Conservation (phyloP, 2,888 invertebrate genomes). For the Apoda limacodes region DNA sequence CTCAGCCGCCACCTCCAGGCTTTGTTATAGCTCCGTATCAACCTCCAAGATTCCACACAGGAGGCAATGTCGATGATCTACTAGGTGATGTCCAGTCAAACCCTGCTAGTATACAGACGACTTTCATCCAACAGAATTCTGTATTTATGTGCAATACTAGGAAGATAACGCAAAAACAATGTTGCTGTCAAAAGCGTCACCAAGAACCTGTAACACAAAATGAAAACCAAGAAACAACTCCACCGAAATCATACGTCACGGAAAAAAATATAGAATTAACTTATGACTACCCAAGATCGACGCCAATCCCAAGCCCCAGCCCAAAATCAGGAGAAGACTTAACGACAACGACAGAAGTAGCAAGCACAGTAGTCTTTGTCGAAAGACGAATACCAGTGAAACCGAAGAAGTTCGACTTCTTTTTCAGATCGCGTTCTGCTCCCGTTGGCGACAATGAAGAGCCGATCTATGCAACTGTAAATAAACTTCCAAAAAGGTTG, state of each 20-base stretch:
- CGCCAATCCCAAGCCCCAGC: conserved; percentile 43
- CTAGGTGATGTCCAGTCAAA: conserved; percentile 74
- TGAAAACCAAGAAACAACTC: conserved; percentile 27
- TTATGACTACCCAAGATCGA: conserved; percentile 60
- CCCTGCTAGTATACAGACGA: conserved; percentile 47
- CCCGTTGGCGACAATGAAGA: conserved; percentile 62
- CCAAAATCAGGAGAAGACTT: conserved; percentile 38
- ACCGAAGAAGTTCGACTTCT: conserved; percentile 59
- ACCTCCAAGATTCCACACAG: conserved; percentile 59
- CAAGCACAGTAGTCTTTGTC: conserved; percentile 63
- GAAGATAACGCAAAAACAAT: conserved; percentile 48
- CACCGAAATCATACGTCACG: conserved; percentile 53
- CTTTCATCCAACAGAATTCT: conserved; percentile 59
- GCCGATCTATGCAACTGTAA: conserved; percentile 64
- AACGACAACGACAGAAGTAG: conserved; percentile 63
- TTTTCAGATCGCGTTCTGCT: conserved; percentile 62
- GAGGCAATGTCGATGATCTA: conserved; percentile 76
- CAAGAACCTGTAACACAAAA: conserved; percentile 25
- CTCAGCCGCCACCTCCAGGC: conserved; percentile 52
- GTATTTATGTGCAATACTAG: conserved; percentile 63
- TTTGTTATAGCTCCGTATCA: conserved; percentile 54
- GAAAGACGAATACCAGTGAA: conserved; percentile 59
- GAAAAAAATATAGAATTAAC: conserved; percentile 65
- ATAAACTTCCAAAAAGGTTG: conserved; percentile 61
- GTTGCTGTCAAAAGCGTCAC: conserved; percentile 49